Base-by-base conservation (phyloP, 2,797 vertebrate genomes). In the Sebastes minor region DNA sequence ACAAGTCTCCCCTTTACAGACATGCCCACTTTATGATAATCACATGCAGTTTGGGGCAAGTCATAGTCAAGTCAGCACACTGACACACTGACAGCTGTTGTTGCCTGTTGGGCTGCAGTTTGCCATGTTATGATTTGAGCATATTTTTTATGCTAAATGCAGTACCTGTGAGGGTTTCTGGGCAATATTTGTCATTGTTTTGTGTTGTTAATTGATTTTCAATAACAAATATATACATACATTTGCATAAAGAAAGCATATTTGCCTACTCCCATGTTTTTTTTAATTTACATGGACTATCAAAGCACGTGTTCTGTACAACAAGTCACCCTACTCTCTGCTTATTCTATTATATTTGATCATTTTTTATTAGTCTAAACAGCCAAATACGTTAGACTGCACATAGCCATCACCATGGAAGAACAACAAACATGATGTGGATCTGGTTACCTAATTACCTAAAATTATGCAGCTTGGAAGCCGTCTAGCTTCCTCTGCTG, bases 381-480 rank as follows among this genome's bases (percentile, higher is more conserved):
- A 64, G 35, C 27, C 18, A 22, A 79, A 70, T 8, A 13, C 5
- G 7, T 32, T 63, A 27, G 27, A n/a, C 53, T 70, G 53, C 75
- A 71, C 14, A 6, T 66, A 27, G 70, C 61, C 5, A 49, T 66
- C 46, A 53, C 64, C 67, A 20, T 71, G 30, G 71, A 74, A 46
- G 53, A 76, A 80, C 65, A 79, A 89, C 70, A 83, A 85, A 91
- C 76, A 79, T 81, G 2, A 49, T 77, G 78, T 76, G 35, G 64
- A 78, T 85, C 81, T 80, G 72, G 72, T 76, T 89, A 72, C 66
- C 60, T 33, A 80, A 91, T 71, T 70, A 68, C 60, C 66, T 70
- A 56, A 88, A 88, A 92, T 74, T 75, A 84, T 82, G 78, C 66
- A 38, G 42, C 65, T 87, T 77, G 75, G 72, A 89, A 80, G 20